Base-by-base conservation (phyloP, 1,140 invertebrate genomes). In the Wasmannia auropunctata region DNA sequence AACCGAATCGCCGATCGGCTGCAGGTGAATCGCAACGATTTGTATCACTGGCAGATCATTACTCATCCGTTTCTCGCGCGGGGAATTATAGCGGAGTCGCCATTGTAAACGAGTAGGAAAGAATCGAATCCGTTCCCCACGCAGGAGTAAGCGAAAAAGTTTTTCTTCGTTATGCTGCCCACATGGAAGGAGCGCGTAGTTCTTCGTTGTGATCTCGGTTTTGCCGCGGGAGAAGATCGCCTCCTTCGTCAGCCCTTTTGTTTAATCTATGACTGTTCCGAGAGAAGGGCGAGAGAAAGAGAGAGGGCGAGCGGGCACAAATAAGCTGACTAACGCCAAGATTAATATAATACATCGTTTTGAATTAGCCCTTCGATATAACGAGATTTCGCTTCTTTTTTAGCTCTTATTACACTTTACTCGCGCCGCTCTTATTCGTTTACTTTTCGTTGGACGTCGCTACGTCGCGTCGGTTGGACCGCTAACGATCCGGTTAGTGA, bases 11-110 rank as follows among this genome's bases (percentile, higher is more conserved):
- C 60, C 90, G 90, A 93, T 93, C 90, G 87, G 89, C 90, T 92
- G 92, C 93, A 93, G 93, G 93, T 94, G 93, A 93, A 94, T 94
- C 91, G 92, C 88, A 85, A 89, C 93, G 93, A 94, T 94, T 94
- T 94, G 92, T 94, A 94, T 94, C 93, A 93, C 91, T 93, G 93
- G 91, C 92, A 91, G 93, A 93, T 93, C 93, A 94, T 94, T 94
- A 94, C 89, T 94, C 93, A 94, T 94, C 88, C 87, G 77, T 86
- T n/a, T 85, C 86, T 88, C 69, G 65, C 51, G 62, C 37, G 28
- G 69, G 80, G 88, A 89, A 89, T 80, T 85, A 75, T 56, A 69
- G 76, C 60, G 67, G n/a, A 77, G 28, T 89, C 77, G 70, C 62
- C 74, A 84, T 87, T 87, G 58, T 54, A 37, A n/a, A 40, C 62